These are phyloP conservation scores for Trichechus manatus DNA, from an alignment of 2,113 vertebrate genomes.

Conservation along the genomic window DNA sequence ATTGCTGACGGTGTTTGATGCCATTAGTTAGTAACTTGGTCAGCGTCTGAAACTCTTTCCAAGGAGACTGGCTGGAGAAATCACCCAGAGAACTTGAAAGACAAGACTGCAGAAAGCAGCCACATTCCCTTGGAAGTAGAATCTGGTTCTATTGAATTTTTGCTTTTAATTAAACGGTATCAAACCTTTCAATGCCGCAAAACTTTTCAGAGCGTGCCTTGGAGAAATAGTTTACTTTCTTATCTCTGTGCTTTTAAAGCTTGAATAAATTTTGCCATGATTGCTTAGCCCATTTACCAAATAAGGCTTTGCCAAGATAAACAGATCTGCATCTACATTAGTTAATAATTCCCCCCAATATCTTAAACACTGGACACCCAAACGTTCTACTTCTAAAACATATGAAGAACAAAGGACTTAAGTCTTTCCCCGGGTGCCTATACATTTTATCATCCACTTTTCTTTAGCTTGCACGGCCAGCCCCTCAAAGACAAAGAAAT, in stretches of 20 bases:
- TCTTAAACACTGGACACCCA: background rate
- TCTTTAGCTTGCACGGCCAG: background rate
- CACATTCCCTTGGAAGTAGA: constrained; percentile 15
- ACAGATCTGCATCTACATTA: background rate
- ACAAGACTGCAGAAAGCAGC: background rate
- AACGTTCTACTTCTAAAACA: background rate
- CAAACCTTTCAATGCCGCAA: background rate
- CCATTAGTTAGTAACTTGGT: constrained; percentile 60
- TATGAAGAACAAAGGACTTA: constrained; percentile 2
- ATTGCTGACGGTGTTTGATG: constrained; percentile 31
- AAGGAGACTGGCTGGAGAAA: background rate
- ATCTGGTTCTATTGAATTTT: background rate
- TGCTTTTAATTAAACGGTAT: constrained; percentile 19
- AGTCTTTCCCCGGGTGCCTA: background rate
- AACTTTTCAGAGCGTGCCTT: constrained; percentile 23
- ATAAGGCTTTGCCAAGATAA: constrained; percentile 15
- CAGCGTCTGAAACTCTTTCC: constrained; percentile 61
- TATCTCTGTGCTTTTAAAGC: constrained; percentile 42
- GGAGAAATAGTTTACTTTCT: constrained; percentile 48
- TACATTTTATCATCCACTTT: accelerated
- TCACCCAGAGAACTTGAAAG: constrained; percentile 40
- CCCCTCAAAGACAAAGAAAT: constrained; percentile 62
- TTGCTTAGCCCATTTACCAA: background rate
- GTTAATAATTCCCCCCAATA: background rate
- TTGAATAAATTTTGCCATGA: constrained; percentile 3